Evolutionary conservation across 2,113 vertebrate genomes (phyloP), one percentile per base, ranked within the genome.

Genomic region (Sterrhoptilus dennistouni): DNA sequence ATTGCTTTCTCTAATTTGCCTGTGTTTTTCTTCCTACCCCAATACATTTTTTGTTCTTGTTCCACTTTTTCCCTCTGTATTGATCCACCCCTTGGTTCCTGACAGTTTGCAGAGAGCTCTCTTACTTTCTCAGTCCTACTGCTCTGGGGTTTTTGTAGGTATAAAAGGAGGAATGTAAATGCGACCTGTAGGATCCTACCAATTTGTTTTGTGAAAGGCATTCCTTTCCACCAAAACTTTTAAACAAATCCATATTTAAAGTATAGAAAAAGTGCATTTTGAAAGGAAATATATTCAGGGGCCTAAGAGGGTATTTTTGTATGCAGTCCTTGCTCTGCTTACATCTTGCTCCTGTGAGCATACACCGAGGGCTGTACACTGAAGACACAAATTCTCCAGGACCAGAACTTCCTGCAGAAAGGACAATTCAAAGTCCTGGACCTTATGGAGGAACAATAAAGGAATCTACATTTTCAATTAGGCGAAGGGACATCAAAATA

Each of bases 1-100:
- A 84, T 57, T 85, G 47, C 65, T 85, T 90, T 93, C 78, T 74
- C 52, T 60, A 36, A 79, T 91, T 91, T 89, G 61, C 70, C 74
- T 9, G 12, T 75, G 22, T 81, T 72, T 94, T 93, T n/a, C 52
- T 93, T 94, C 50, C 40, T 82, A 72, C 78, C 28, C 35, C 27
- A 31, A 22, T 36, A 25, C 0, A 0, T 44, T 87, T 89, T 82
- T 17, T 36, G 13, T 11, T 59, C 19, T 54, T 42, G 27, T 76
- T 93, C 42, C 12, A 5, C 25, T 75, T 88, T 95, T 65, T 16
- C n/a, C 24, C 22, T 40, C 29, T 52, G 20, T 54, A 31, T 45
- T 4, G 5, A 27, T 83, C 54, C 9, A 49, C 24, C 18, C 7
- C 36, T 56, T 71, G 59, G 27, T 29, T 69, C 38, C 53, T 72